These are phyloP conservation scores for Otus sunia DNA, from an alignment of 2,113 vertebrate species.

Conservation along the genomic window DNA sequence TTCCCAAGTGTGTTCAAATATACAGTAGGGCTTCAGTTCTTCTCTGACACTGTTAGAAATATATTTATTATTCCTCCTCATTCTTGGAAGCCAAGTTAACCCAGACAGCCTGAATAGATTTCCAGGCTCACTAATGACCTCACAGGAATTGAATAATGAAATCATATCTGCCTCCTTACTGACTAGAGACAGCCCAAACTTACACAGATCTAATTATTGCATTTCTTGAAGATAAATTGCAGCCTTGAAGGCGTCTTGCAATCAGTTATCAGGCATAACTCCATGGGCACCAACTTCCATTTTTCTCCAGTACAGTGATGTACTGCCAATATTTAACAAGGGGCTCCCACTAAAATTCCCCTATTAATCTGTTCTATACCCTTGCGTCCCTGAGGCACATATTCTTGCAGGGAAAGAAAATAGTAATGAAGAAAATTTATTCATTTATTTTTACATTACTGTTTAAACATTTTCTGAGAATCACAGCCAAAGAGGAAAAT, in stretches of 20 bases:
- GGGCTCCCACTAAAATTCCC: conserved; percentile 39
- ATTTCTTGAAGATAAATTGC: conserved; percentile 52
- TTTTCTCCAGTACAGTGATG: conserved; percentile 34
- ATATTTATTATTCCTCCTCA: neutral
- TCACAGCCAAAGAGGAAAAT: conserved; percentile 61
- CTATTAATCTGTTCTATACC: conserved; percentile 36
- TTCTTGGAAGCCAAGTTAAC: conserved; percentile 3
- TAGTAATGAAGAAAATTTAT: conserved; percentile 52
- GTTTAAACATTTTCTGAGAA: conserved; percentile 60
- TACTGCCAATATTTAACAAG: conserved; percentile 53
- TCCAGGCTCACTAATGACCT: conserved; percentile 62
- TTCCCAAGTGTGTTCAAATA: neutral
- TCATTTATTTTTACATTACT: conserved; percentile 67
- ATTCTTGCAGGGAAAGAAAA: conserved; percentile 55
- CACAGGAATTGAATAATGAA: conserved; percentile 58
- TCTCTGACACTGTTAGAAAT: neutral
- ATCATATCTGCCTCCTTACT: conserved; percentile 48
- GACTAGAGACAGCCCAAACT: neutral
- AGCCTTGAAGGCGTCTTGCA: conserved; percentile 53
- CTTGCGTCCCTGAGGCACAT: conserved; percentile 14
- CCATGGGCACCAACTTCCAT: conserved; percentile 14
- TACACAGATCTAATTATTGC: conserved; percentile 47
- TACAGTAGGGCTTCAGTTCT: neutral
- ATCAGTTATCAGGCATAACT: conserved; percentile 49
- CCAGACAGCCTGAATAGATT: conserved; percentile 53